Base-by-base conservation (phyloP, 2,113 vertebrate species). In the Pteropus alecto region DNA sequence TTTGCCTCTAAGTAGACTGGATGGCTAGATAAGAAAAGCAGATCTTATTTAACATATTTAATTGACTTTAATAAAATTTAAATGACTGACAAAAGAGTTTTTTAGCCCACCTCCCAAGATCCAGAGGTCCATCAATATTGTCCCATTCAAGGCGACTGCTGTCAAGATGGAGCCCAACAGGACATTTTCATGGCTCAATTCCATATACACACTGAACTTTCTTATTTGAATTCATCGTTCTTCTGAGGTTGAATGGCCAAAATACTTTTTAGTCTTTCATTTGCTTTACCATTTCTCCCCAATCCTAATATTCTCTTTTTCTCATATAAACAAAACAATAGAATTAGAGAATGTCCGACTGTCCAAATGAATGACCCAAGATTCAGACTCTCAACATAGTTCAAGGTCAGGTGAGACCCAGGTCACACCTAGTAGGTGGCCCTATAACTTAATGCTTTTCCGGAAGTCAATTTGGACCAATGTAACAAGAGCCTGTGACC, bases 21-120 rank as follows among this genome's bases (percentile, higher is more conserved):
- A 82, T 86, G 68, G 76, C 54, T 70, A 65, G 24, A 35, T 70
- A 30, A 3, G 18, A 54, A 87, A 77, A 94, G 35, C 28, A 41
- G 28, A 67, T 67, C 95, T 93, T 93, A 94, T 93, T 94, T 60
- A 73, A 74, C 19, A 7, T 63, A 85, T 28, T 97, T 79, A 28
- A 22, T 88, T 93, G 77, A 74, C 43, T 43, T 76, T 71, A 81
- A 41, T 43, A 93, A 79, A 94, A 87, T 41, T 14, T 33, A 24
- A 92, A 77, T 67, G 38, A 7, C 6, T 54, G 24, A 83, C 33
- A 78, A 74, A 73, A 54, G 9, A 65, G 12, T 33, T 90, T 71
- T 94, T 84, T 13, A 78, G 24, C 48, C 9, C 6, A 35, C 35
- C 48, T 96, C 22, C 48, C 3, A 43, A 87, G 65, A 74, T 28